Conservation (phyloP, 1,140 invertebrate species). For the Diabrotica undecimpunctata region DNA sequence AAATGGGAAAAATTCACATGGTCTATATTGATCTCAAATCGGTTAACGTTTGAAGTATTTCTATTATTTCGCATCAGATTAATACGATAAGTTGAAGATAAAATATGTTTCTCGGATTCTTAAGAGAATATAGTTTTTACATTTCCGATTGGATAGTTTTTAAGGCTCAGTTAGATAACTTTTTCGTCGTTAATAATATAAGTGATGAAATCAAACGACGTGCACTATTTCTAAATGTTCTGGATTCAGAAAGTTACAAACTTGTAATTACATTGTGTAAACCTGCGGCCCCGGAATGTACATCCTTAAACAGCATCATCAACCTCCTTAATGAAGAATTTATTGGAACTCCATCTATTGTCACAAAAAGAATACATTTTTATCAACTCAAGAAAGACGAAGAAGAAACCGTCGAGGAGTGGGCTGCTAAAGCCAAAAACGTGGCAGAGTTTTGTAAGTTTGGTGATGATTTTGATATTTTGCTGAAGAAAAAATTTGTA, state of each 20-base stretch:
- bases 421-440: constrained; percentile 11
- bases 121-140: constrained; percentile 13
- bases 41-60: too few relatives aligned
- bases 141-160: constrained; percentile 14
- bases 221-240: constrained; percentile 12
- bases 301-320: constrained; percentile 4
- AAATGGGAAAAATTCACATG: too few relatives aligned
- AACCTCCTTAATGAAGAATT: constrained; percentile 8
- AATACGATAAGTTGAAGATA: too few relatives aligned
- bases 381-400: constrained; percentile 7
- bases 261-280: constrained; percentile 12
- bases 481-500: constrained; percentile 17
- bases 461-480: constrained; percentile 9
- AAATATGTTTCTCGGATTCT: constrained; percentile 8
- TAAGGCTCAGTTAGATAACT: constrained; percentile 14
- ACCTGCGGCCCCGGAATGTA: constrained; percentile 7
- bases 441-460: constrained; percentile 17
- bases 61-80: too few relatives aligned
- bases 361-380: constrained; percentile 16
- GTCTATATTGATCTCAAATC: too few relatives aligned
- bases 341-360: background rate
- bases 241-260: constrained; percentile 13
- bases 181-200: constrained; percentile 14
- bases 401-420: constrained; percentile 13
- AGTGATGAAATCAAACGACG: constrained; percentile 8